Base-by-base conservation (phyloP, 2,113 vertebrate species). In the Scomber colias region DNA sequence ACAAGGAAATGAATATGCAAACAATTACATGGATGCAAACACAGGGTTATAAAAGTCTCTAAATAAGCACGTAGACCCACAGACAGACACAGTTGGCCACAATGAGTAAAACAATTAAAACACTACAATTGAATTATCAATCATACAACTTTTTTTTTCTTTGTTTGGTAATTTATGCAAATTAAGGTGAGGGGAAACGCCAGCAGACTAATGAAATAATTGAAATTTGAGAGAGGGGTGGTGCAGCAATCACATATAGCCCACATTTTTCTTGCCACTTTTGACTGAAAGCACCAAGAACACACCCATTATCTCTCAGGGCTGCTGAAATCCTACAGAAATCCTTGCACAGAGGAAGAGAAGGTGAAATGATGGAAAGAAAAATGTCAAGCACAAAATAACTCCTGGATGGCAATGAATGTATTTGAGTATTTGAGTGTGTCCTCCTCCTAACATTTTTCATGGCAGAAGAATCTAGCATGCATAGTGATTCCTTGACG, bases 221-320 rank as follows among this genome's bases (percentile, higher is more conserved):
- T 54, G 49, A 12, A 60, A 27, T 59, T 61, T 57, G 13, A 72
- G 7, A 27, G 24, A 27, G 24, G 24, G 24, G 1, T 27, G 24
- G 24, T 27, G 24, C 24, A 27, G 24, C 24, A 27, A 35, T 54
- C 21, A 53, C 13, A 27, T 67, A 16, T 19, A 67, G 73, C 51
- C 16, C 19, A 57, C 63, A 77, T 35, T 35, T 35, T 50, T 14
- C 50, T 56, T 11, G 4, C 50, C 15, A 51, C 30, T 16, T 68
- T 31, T 66, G 66, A 66, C 15, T 80, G 40, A 80, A 77, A 71
- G 30, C 17, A 62, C 49, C 19, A 57, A 9, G 12, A n/a, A 61
- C 44, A 55, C 21, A n/a, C 63, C 15, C n/a, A 11, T 75, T 53
- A n/a, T 74, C 24, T 74, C 59, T 27, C 56, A 35, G 30, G 16